Percentiles rank a stretch among this genome's conserved stretches.
phyloP scores from a whole-genome alignment of 2,113 vertebrate genomes.

The Pterocles gutturalis region DNA sequence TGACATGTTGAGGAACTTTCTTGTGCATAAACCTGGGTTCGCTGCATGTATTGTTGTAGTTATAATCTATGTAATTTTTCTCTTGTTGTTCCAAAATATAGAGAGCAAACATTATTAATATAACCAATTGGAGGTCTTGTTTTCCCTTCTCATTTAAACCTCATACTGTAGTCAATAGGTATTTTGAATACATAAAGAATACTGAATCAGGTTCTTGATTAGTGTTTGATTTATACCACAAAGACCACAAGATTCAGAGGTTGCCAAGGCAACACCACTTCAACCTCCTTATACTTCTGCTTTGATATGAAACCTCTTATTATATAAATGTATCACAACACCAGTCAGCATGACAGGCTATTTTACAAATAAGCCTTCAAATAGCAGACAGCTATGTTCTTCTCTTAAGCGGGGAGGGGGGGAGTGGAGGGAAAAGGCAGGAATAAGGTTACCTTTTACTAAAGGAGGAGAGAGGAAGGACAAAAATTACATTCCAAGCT shows the following conservation, averaged over 20 bases:
- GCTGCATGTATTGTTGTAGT: not conserved
- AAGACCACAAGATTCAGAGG: constrained; percentile 49
- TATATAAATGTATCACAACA: constrained; percentile 39
- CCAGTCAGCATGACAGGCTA: constrained; percentile 1
- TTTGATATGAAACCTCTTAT: constrained; percentile 45
- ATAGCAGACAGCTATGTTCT: not conserved
- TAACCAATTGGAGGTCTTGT: not conserved
- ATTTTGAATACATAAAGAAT: not conserved
- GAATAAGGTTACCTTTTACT: not conserved
- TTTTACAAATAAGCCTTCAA: constrained; percentile 9
- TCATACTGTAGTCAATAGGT: not conserved
- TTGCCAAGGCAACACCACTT: constrained; percentile 60
- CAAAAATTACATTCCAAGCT: not conserved
- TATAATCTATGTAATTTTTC: not conserved
- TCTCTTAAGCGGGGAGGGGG: not conserved
- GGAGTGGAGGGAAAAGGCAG: not conserved
- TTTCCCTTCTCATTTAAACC: not conserved
- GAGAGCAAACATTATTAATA: not conserved
- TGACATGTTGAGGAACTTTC: not conserved
- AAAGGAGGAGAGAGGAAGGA: not conserved
- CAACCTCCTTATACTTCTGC: constrained; percentile 13
- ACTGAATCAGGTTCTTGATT: not conserved
- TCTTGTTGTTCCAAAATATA: not conserved
- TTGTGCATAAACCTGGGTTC: not conserved
- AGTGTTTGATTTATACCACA: constrained; percentile 28